Percentiles rank a stretch among this genome's conserved stretches.
Conservation (phyloP, 2,888 invertebrate species). For the Napeogenes sylphis region DNA sequence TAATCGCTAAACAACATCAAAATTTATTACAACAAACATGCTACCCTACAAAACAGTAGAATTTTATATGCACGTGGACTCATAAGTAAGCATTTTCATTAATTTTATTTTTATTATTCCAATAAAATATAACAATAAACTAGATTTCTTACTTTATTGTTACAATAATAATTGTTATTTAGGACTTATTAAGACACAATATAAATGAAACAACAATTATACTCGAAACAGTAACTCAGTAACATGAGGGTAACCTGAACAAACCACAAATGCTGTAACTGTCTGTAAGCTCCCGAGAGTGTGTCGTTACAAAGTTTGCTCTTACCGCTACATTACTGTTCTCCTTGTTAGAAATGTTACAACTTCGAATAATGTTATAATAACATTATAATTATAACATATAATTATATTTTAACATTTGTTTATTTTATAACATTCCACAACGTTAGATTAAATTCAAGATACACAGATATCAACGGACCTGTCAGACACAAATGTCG, state of each 20-base stretch:
- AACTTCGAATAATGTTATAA: background rate
- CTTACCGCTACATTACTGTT: background rate
- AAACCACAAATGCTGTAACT: background rate
- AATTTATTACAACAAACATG: too few species aligned
- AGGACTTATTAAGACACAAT: too few species aligned
- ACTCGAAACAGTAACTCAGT: background rate
- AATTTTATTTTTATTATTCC: too few species aligned
- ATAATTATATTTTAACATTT: too few species aligned
- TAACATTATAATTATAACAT: background rate
- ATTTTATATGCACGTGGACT: too few species aligned
- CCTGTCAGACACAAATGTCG: constrained; percentile 4
- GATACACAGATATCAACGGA: background rate
- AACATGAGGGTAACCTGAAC: constrained; percentile 1
- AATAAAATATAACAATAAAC: too few species aligned
- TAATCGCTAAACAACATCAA: too few species aligned
- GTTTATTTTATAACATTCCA: background rate
- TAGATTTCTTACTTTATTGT: too few species aligned
- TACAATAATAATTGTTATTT: too few species aligned
- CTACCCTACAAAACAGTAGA: too few species aligned
- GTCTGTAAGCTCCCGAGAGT: background rate
- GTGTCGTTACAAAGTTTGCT: constrained; percentile 1
- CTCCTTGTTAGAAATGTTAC: background rate
- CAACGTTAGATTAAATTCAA: background rate
- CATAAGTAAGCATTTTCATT: too few species aligned
- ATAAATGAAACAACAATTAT: background rate